phyloP scores from a whole-genome alignment of 2,888 invertebrate genomes.

The Nycteola revayana region DNA sequence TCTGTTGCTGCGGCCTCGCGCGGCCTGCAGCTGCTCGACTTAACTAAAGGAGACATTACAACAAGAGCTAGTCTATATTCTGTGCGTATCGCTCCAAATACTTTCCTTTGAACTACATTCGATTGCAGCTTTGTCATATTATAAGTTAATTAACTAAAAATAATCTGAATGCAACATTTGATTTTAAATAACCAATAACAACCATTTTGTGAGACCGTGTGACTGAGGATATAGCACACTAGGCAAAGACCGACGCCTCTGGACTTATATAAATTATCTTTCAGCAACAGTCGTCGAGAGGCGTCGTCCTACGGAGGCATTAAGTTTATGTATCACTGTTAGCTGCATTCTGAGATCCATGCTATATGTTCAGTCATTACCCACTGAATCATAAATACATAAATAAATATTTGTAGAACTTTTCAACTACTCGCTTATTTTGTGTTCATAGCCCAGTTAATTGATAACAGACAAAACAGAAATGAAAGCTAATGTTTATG shows the following conservation, averaged over 20 bases:
- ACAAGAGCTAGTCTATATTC: constrained; percentile 60
- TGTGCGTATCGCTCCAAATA: constrained; percentile 78
- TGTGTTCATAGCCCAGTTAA: constrained; percentile 73
- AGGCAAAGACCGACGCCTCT: constrained; percentile 49
- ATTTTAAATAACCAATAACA: constrained; percentile 73
- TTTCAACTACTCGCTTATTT: constrained; percentile 56
- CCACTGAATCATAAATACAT: constrained; percentile 71
- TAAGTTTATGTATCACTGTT: constrained; percentile 54
- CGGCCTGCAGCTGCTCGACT: constrained; percentile 16
- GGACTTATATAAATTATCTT: constrained; percentile 31
- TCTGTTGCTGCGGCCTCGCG: constrained; percentile 33
- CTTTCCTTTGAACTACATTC: constrained; percentile 74
- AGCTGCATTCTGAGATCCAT: constrained; percentile 81
- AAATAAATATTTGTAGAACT: constrained; percentile 61
- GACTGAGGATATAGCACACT: constrained; percentile 73
- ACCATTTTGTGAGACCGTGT: constrained; percentile 71
- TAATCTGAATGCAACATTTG: constrained; percentile 77
- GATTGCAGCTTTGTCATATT: constrained; percentile 71
- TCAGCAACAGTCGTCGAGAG: constrained; percentile 34
- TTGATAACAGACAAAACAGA: constrained; percentile 51
- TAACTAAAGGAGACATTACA: constrained; percentile 55
- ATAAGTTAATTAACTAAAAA: constrained; percentile 68
- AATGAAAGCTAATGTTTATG: constrained; percentile 48
- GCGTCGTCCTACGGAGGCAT: constrained; percentile 45
- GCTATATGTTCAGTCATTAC: constrained; percentile 76